These are phyloP conservation scores for Drosophila ironensis DNA, from an alignment of 1,140 invertebrate species.

Conservation along the genomic window DNA sequence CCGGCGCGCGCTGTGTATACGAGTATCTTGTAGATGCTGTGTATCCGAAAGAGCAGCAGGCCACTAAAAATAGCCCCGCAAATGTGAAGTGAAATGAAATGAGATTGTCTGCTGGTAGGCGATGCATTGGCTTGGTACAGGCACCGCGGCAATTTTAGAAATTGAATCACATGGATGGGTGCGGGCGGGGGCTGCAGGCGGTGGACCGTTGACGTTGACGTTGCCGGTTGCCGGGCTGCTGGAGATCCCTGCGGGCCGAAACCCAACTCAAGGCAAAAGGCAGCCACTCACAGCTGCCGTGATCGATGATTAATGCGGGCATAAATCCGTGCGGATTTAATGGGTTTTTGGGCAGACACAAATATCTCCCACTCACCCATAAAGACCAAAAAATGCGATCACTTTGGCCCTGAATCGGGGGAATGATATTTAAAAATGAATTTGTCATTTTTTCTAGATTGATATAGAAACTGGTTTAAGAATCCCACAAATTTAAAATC, in stretches of 20 bases:
- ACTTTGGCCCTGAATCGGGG: neutral
- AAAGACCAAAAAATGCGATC: neutral
- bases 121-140: slow-evolving; percentile 51
- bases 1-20: slow-evolving; percentile 19
- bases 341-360: slow-evolving; percentile 16
- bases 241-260: slow-evolving; percentile 37
- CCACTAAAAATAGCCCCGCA: slow-evolving; percentile 66
- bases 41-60: slow-evolving; percentile 46
- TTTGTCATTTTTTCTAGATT: neutral
- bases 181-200: slow-evolving; percentile 39
- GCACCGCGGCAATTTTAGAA: slow-evolving; percentile 58
- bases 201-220: neutral
- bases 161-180: slow-evolving; percentile 56
- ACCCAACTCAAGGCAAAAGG: slow-evolving; percentile 11
- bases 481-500: too few species aligned
- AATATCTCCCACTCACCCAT: slow-evolving; percentile 13
- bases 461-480: too few species aligned
- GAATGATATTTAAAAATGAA: slow-evolving; percentile 3
- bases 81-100: slow-evolving; percentile 71
- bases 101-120: slow-evolving; percentile 53
- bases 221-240: slow-evolving; percentile 21
- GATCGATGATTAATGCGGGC: slow-evolving; percentile 46
- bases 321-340: slow-evolving; percentile 49
- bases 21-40: slow-evolving; percentile 41
- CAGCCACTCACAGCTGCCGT: slow-evolving; percentile 12